Evolutionary conservation across 2,888 invertebrate genomes (phyloP).

Genomic region (Leptogaster cylindrica): DNA sequence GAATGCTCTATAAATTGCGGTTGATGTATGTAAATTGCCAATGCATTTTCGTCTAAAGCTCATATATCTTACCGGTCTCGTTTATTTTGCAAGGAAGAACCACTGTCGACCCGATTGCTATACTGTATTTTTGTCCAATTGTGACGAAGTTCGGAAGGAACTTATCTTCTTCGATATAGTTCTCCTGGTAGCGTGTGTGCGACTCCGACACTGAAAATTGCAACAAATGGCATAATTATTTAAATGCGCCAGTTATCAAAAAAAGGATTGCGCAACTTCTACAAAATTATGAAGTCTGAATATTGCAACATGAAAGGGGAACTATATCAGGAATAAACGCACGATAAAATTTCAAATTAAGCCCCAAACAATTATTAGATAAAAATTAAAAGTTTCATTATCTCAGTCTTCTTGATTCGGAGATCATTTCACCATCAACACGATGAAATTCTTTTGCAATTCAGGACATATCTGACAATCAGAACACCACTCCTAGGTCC

Average conservation of each 20-base stretch:
- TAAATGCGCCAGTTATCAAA: background rate
- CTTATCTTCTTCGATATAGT: slow-evolving; percentile 50
- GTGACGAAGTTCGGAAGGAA: too few species aligned
- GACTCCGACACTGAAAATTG: slow-evolving; percentile 44
- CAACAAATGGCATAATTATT: background rate
- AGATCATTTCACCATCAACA: too few species aligned
- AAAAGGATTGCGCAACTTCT: background rate
- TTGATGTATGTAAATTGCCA: background rate
- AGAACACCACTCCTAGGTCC: too few species aligned
- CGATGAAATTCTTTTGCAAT: too few species aligned
- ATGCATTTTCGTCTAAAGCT: background rate
- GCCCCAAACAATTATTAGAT: too few species aligned
- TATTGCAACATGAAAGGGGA: background rate
- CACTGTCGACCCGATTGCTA: slow-evolving; percentile 63
- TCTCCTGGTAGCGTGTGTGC: slow-evolving; percentile 47
- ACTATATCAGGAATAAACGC: background rate
- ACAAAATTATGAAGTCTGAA: background rate
- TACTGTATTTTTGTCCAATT: slow-evolving; percentile 62
- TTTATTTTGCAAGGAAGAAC: slow-evolving; percentile 63
- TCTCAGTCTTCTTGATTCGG: too few species aligned
- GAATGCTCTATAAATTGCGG: slow-evolving; percentile 45
- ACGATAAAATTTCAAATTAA: too few species aligned
- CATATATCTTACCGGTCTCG: slow-evolving; percentile 60
- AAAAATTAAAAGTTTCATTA: too few species aligned
- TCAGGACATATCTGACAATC: too few species aligned